These are phyloP conservation scores for Gambelia wislizenii DNA, from an alignment of 2,797 vertebrate genomes.

Conservation along the genomic window DNA sequence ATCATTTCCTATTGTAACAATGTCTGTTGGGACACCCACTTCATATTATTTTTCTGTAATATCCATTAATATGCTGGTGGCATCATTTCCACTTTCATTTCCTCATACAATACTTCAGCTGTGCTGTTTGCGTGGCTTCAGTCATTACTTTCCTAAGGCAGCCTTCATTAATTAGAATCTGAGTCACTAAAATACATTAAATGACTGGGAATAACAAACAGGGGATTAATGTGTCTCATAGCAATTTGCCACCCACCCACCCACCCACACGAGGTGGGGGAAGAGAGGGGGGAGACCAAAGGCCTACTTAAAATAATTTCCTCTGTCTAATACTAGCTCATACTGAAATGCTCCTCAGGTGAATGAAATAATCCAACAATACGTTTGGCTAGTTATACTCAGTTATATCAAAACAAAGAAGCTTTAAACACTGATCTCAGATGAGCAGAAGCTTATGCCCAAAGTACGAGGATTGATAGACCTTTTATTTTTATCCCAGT, in stretches of 20 bases:
- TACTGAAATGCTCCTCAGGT: slow-evolving; percentile 8
- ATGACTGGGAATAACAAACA: not conserved
- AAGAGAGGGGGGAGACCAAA: not conserved
- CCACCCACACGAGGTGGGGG: not conserved
- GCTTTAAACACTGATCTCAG: not conserved
- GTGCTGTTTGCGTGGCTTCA: slow-evolving; percentile 2
- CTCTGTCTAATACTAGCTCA: not conserved
- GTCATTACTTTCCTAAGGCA: slow-evolving; percentile 18
- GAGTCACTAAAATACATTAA: slow-evolving; percentile 20
- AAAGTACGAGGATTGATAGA: slow-evolving; percentile 35
- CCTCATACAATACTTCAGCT: not conserved
- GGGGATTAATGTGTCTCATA: not conserved
- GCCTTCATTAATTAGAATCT: not conserved
- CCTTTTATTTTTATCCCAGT: slow-evolving; percentile 33
- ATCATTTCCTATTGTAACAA: not conserved
- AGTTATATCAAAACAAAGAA: not conserved
- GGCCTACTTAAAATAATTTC: not conserved
- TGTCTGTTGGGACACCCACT: slow-evolving; percentile 12
- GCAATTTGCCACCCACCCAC: not conserved
- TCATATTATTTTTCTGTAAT: not conserved
- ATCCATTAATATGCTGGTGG: slow-evolving; percentile 14
- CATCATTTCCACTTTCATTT: not conserved
- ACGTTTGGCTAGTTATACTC: not conserved
- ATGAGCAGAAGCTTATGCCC: not conserved
- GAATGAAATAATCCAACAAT: not conserved